phyloP scores from a whole-genome alignment of 2,797 vertebrate species.

The Cossypha dichroa region DNA sequence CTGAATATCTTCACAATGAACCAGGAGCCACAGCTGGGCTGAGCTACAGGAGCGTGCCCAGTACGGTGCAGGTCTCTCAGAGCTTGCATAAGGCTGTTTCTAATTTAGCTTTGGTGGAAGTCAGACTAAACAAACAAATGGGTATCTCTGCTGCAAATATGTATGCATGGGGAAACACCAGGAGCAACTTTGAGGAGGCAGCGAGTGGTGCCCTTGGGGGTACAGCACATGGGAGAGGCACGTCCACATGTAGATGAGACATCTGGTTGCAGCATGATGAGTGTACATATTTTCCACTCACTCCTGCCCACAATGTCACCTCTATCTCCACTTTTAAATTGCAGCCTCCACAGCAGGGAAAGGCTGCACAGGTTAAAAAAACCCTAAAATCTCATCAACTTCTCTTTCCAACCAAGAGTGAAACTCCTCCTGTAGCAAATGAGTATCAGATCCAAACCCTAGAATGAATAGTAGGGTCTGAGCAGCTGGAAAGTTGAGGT shows the following conservation, averaged over 20 bases:
- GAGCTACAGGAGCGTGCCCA: background rate
- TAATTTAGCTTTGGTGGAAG: background rate
- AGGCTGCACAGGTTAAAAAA: background rate
- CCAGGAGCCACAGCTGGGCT: background rate
- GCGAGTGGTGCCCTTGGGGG: background rate
- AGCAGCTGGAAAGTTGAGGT: background rate
- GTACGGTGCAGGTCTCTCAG: background rate
- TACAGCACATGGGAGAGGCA: background rate
- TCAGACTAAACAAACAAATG: background rate
- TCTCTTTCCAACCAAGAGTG: background rate
- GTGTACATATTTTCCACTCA: background rate
- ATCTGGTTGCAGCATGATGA: slow-evolving; percentile 11
- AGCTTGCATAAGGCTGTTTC: background rate
- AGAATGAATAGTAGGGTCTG: background rate
- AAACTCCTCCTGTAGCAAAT: background rate
- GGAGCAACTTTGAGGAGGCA: background rate
- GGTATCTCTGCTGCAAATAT: background rate
- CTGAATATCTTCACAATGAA: background rate
- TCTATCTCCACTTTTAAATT: background rate
- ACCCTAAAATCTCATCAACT: background rate
- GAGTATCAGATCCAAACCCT: background rate
- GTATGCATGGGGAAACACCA: background rate
- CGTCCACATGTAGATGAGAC: background rate
- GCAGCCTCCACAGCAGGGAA: background rate
- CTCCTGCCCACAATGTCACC: background rate